A percentile compares a stretch with the other conserved stretches of the same genome.
phyloP scores from a whole-genome alignment of 2,888 invertebrate species.

The Drosophila stalkeri region DNA sequence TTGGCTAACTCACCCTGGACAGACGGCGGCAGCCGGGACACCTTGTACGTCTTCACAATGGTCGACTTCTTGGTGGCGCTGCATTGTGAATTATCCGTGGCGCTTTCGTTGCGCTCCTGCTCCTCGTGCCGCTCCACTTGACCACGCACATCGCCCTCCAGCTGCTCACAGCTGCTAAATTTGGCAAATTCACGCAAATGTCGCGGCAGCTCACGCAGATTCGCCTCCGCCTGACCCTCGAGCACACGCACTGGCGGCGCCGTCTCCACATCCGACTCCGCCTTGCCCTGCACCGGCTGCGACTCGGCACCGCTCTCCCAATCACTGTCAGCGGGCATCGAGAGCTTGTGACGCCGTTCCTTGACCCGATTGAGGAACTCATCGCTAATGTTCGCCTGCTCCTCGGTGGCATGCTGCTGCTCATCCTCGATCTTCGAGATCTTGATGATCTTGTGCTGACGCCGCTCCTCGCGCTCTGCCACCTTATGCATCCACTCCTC shows the following conservation, averaged over 20 bases:
- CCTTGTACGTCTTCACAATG: slow-evolving; percentile 82
- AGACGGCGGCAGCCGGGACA: slow-evolving; percentile 73
- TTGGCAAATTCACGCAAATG: slow-evolving; percentile 93
- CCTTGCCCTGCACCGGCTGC: slow-evolving; percentile 82
- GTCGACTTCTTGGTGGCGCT: slow-evolving; percentile 80
- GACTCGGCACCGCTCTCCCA: slow-evolving; percentile 87
- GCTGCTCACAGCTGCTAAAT: slow-evolving; percentile 83
- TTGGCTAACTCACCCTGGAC: slow-evolving; percentile 72
- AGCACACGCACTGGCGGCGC: slow-evolving; percentile 88
- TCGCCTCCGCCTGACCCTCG: slow-evolving; percentile 88
- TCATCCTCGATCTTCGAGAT: slow-evolving; percentile 87
- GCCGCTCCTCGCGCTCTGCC: slow-evolving; percentile 91
- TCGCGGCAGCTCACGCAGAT: slow-evolving; percentile 89
- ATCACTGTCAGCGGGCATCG: slow-evolving; percentile 88
- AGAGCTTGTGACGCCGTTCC: slow-evolving; percentile 89
- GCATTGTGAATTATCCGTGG: slow-evolving; percentile 78
- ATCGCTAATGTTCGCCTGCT: slow-evolving; percentile 87
- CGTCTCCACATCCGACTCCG: slow-evolving; percentile 80
- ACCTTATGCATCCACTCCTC: slow-evolving; percentile 93
- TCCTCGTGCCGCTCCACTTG: slow-evolving; percentile 73
- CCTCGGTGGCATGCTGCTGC: slow-evolving; percentile 51
- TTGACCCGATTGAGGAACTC: slow-evolving; percentile 92
- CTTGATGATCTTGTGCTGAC: slow-evolving; percentile 92
- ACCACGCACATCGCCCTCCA: slow-evolving; percentile 56
- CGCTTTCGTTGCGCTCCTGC: slow-evolving; percentile 78